A percentile compares a stretch with the other conserved stretches of the same genome.
Evolutionary conservation across 2,888 invertebrate genomes (phyloP).

Genomic region (Clanis bilineata): DNA sequence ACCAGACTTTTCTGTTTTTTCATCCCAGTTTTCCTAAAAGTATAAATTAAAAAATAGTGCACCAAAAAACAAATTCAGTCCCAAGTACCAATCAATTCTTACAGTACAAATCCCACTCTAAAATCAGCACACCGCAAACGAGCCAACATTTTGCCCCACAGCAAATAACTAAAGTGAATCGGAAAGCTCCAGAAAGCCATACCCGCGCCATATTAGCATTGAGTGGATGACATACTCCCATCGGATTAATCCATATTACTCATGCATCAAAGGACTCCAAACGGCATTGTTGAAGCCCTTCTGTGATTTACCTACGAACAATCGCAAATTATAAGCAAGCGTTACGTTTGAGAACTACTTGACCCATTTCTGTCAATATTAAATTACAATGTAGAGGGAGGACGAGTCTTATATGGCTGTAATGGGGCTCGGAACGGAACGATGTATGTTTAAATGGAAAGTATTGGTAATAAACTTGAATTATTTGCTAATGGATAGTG

Average conservation of each 20-base stretch:
- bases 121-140: background rate
- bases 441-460: background rate
- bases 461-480: background rate
- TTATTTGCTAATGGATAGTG: background rate
- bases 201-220: conserved; percentile 60
- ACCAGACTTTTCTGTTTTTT: too few relatives aligned
- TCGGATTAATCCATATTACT: conserved; percentile 75
- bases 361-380: conserved; percentile 67
- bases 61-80: too few relatives aligned
- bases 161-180: conserved; percentile 57
- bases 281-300: conserved; percentile 58
- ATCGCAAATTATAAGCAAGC: conserved; percentile 73
- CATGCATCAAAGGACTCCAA: conserved; percentile 75
- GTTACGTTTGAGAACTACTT: conserved; percentile 67
- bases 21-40: too few relatives aligned
- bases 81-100: background rate
- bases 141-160: conserved; percentile 36
- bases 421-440: background rate
- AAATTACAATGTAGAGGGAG: conserved; percentile 37
- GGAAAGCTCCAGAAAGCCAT: conserved; percentile 58
- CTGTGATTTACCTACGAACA: conserved; percentile 65
- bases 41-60: too few relatives aligned
- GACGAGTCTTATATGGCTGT: background rate
- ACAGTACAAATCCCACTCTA: background rate
- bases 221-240: conserved; percentile 75